phyloP scores from a whole-genome alignment of 1,140 invertebrate genomes.

The Lepidurus packardi region DNA sequence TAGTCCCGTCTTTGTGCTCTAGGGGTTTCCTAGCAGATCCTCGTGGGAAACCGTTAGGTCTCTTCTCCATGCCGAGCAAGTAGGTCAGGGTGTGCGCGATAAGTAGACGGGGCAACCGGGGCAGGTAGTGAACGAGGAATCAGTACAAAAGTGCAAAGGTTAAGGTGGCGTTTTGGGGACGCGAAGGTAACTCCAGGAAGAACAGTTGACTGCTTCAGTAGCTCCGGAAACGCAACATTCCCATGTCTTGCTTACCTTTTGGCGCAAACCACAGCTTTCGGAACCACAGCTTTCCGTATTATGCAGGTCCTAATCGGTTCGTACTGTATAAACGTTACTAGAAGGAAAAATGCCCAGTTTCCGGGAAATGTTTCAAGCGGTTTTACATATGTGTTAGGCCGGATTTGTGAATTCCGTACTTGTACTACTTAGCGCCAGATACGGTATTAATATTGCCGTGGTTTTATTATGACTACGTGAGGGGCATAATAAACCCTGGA shows the following conservation, averaged over 20 bases:
- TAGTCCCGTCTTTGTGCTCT: neutral
- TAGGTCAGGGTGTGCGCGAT: neutral
- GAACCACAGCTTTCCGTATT: neutral
- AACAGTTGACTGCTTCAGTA: neutral
- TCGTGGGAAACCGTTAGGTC: neutral
- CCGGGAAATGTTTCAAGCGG: no score
- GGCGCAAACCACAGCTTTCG: neutral
- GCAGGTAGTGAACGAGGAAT: slow-evolving; percentile 9
- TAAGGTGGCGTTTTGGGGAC: neutral
- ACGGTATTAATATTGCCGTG: no score
- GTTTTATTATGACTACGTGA: no score
- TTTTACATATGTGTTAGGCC: no score
- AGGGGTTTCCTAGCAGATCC: neutral
- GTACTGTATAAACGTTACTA: no score
- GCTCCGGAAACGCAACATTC: neutral
- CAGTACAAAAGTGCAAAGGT: slow-evolving; percentile 1
- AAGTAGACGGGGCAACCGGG: neutral
- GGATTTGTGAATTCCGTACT: no score
- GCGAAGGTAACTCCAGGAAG: neutral
- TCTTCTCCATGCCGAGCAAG: neutral
- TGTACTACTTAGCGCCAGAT: no score
- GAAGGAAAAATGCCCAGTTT: no score
- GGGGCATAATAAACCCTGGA: no score
- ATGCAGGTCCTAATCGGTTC: neutral
- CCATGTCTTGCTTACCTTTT: neutral